phyloP scores from a whole-genome alignment of 2,888 invertebrate species.

The Lomographa bimaculata region DNA sequence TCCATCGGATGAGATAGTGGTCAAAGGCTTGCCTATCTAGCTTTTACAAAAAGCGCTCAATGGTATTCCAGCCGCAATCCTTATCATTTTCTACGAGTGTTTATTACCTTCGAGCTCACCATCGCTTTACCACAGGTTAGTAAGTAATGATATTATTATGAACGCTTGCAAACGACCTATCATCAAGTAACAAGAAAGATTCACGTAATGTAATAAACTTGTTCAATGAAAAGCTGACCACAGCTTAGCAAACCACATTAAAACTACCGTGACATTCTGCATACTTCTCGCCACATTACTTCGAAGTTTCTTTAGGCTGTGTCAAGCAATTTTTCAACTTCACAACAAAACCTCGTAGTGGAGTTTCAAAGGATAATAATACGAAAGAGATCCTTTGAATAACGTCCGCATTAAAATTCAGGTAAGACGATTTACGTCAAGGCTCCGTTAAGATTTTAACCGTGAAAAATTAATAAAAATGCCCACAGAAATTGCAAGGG shows the following conservation, averaged over 20 bases:
- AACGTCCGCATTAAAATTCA: conserved; percentile 38
- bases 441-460: conserved; percentile 25
- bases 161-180: no score
- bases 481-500: conserved; percentile 17
- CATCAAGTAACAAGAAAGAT: no score
- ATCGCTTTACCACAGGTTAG: no score
- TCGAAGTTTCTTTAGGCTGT: conserved; percentile 9
- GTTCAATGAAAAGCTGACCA: no score
- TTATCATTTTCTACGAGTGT: no score
- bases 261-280: conserved; percentile 2
- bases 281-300: neutral
- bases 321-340: conserved; percentile 15
- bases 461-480: conserved; percentile 31
- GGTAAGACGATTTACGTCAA: conserved; percentile 41
- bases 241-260: neutral
- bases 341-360: conserved; percentile 35
- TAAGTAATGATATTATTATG: no score
- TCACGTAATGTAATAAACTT: no score
- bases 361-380: conserved; percentile 35
- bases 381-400: conserved; percentile 37
- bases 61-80: no score
- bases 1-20: no score
- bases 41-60: no score
- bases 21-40: no score
- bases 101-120: no score